phyloP scores from a whole-genome alignment of 2,888 invertebrate species.

The Plebejus melissa region DNA sequence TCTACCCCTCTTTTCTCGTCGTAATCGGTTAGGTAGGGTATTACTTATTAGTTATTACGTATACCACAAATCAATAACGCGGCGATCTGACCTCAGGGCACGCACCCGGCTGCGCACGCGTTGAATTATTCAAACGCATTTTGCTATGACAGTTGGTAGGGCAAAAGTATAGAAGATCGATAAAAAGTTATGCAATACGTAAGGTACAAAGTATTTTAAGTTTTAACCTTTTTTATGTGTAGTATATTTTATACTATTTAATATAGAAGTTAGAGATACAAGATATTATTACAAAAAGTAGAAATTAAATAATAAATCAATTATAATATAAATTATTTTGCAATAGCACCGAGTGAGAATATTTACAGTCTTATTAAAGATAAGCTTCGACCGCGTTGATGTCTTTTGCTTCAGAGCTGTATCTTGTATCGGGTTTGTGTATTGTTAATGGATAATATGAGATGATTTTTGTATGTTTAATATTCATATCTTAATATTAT shows the following conservation, averaged over 20 bases:
- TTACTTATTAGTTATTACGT: background rate
- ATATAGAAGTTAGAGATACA: too few species aligned
- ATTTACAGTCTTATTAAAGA: background rate
- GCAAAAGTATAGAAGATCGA: background rate
- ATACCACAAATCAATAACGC: background rate
- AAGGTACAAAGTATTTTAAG: too few species aligned
- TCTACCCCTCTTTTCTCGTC: background rate
- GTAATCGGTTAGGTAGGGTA: background rate
- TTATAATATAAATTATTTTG: too few species aligned
- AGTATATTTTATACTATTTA: too few species aligned
- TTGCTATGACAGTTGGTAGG: background rate
- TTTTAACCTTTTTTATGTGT: too few species aligned
- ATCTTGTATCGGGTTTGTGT: background rate
- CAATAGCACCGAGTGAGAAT: too few species aligned
- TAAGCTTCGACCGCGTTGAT: background rate
- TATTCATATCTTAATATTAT: too few species aligned
- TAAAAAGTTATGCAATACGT: background rate
- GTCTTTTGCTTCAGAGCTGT: background rate
- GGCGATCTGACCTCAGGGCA: background rate
- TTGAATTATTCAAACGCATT: conserved; percentile 24
- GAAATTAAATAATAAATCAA: too few species aligned
- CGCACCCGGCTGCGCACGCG: conserved; percentile 7
- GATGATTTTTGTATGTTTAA: too few species aligned
- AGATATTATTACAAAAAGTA: too few species aligned
- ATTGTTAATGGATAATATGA: background rate